Evolutionary conservation across 1,140 invertebrate genomes (phyloP).

Genomic region (Zeugodacus cucurbitae): DNA sequence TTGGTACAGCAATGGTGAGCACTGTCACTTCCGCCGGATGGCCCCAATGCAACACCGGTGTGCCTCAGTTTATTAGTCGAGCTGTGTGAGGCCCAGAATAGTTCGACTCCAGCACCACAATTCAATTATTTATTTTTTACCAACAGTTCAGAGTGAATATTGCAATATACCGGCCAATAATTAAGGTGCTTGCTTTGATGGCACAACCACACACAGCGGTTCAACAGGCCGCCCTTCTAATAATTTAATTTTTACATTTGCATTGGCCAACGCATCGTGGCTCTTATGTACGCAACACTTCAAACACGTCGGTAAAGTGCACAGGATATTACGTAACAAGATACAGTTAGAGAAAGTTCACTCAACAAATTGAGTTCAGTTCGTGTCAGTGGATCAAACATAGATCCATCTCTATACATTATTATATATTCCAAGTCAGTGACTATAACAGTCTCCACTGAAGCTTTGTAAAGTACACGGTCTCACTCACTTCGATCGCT

Average conservation of each 20-base stretch:
- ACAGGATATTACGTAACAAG: too few relatives aligned
- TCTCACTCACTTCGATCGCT: too few relatives aligned
- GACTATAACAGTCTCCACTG: too few relatives aligned
- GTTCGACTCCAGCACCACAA: background rate
- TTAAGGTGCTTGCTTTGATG: background rate
- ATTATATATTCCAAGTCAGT: too few relatives aligned
- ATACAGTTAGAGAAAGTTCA: background rate
- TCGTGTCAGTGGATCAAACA: background rate
- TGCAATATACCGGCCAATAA: background rate
- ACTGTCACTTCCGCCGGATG: constrained; percentile 22
- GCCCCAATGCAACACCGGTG: background rate
- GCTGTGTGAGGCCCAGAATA: background rate
- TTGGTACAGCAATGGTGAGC: background rate
- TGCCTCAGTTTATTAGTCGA: background rate
- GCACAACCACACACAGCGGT: background rate
- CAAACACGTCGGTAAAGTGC: too few relatives aligned
- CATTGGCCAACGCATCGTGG: too few relatives aligned
- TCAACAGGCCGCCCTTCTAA: too few relatives aligned
- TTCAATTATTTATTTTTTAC: constrained; percentile 30
- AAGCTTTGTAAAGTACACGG: too few relatives aligned
- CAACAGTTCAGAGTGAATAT: background rate
- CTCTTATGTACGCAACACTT: too few relatives aligned
- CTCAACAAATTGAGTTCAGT: too few relatives aligned
- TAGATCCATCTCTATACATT: too few relatives aligned
- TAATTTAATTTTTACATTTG: too few relatives aligned